Conservation (phyloP, 2,113 vertebrate genomes). For the Cyprinus carpio region DNA sequence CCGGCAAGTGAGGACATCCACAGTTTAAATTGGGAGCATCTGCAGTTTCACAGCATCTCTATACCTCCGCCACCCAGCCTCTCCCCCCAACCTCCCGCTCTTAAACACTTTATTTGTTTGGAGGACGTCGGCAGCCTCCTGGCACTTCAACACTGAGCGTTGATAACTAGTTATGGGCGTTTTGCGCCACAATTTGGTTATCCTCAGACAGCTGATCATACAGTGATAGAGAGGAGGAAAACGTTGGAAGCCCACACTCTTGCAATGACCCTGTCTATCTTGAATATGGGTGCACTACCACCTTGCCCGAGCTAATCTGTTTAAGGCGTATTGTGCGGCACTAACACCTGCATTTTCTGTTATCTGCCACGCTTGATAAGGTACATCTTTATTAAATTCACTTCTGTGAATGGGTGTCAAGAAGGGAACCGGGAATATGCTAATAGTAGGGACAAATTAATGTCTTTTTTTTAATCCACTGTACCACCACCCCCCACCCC, state of each 20-base stretch:
- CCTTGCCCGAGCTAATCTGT: slow-evolving; percentile 79
- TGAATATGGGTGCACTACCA: slow-evolving; percentile 39
- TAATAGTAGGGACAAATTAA: slow-evolving; percentile 78
- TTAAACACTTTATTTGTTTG: slow-evolving; percentile 55
- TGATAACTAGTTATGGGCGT: slow-evolving; percentile 22
- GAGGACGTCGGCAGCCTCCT: slow-evolving; percentile 39
- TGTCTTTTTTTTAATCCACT: slow-evolving; percentile 62
- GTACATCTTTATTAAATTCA: slow-evolving; percentile 98
- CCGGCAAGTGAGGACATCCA: slow-evolving; percentile 27
- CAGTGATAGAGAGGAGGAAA: slow-evolving; percentile 66
- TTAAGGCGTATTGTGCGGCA: slow-evolving; percentile 89
- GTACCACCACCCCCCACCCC: slow-evolving; percentile 51
- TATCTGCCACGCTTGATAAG: slow-evolving; percentile 92
- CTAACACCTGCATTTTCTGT: slow-evolving; percentile 90
- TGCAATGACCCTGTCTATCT: not conserved
- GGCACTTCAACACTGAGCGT: slow-evolving; percentile 35
- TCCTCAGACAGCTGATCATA: slow-evolving; percentile 87
- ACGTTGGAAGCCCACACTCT: not conserved
- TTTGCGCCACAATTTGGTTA: slow-evolving; percentile 78
- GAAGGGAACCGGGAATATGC: slow-evolving; percentile 83
- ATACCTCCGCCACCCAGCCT: slow-evolving; percentile 35
- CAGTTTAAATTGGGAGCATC: slow-evolving; percentile 54
- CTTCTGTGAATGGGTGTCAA: slow-evolving; percentile 85
- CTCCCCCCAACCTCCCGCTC: slow-evolving; percentile 20
- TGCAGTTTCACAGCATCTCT: slow-evolving; percentile 55